A percentile compares a stretch with the other conserved stretches of the same genome.
Conservation (phyloP, 2,113 vertebrate genomes). For the Diglossa brunneiventris region DNA sequence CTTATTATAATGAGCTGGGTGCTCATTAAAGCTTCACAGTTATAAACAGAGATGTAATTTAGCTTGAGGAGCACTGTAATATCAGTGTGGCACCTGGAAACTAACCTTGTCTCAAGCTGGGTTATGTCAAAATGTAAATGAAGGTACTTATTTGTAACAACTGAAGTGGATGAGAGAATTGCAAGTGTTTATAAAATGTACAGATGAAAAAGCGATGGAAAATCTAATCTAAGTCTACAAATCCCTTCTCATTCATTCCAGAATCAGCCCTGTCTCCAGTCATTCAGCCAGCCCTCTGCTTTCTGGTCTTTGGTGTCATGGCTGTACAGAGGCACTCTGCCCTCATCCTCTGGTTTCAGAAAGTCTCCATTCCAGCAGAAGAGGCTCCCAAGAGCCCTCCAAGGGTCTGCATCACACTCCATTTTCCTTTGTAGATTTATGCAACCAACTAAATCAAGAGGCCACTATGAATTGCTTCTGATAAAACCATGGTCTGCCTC, state of each 20-base stretch:
- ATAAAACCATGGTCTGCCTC: not conserved
- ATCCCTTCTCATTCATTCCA: not conserved
- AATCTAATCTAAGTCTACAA: not conserved
- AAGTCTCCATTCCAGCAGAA: not conserved
- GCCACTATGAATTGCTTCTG: not conserved
- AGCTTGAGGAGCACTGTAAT: not conserved
- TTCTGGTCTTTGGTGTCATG: not conserved
- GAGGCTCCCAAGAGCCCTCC: not conserved
- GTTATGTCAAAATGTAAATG: not conserved
- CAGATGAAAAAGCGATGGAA: not conserved
- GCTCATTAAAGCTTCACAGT: slow-evolving; percentile 6
- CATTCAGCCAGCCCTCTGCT: not conserved
- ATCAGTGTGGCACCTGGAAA: not conserved
- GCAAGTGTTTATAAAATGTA: not conserved
- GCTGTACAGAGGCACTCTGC: not conserved
- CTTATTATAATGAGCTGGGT: not conserved
- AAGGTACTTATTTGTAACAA: not conserved
- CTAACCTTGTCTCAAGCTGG: not conserved
- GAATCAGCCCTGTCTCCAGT: not conserved
- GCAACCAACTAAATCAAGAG: not conserved
- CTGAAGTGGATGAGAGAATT: not conserved
- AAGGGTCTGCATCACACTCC: not conserved
- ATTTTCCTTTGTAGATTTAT: not conserved
- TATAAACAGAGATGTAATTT: not conserved
- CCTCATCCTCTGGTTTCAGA: not conserved